phyloP scores from a whole-genome alignment of 2,888 invertebrate genomes.

The Calameuta idolon region DNA sequence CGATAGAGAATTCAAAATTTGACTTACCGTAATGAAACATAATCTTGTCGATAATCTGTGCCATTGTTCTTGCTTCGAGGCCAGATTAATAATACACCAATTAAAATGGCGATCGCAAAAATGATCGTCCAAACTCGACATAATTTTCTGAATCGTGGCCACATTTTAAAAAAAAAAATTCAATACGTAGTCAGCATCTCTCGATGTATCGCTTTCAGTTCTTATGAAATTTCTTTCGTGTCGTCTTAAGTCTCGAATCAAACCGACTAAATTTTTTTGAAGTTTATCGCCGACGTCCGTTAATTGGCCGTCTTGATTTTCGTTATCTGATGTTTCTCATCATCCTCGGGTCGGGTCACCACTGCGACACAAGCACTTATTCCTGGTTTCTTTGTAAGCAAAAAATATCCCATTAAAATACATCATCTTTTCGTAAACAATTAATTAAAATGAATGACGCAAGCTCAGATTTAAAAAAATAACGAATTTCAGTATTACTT shows the following conservation, averaged over 20 bases:
- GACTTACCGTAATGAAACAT: slow-evolving; percentile 42
- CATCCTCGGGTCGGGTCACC: slow-evolving; percentile 43
- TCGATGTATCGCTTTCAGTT: background rate
- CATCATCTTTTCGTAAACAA: background rate
- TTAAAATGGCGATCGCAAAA: slow-evolving; percentile 38
- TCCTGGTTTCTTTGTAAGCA: background rate
- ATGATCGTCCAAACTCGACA: slow-evolving; percentile 50
- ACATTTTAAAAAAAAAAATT: slow-evolving; percentile 38
- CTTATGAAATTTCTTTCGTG: background rate
- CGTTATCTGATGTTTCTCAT: slow-evolving; percentile 29
- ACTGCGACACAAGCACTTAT: slow-evolving; percentile 10
- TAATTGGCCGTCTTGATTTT: slow-evolving; percentile 13
- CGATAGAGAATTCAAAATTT: background rate
- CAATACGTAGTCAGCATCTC: background rate
- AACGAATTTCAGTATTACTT: background rate
- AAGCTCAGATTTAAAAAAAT: background rate
- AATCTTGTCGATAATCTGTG: slow-evolving; percentile 40
- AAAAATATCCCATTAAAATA: background rate
- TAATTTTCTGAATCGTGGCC: slow-evolving; percentile 56
- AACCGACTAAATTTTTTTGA: background rate
- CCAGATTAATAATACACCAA: slow-evolving; percentile 53
- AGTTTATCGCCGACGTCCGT: background rate
- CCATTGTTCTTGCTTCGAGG: slow-evolving; percentile 37
- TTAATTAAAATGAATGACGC: background rate
- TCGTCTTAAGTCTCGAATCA: background rate